Evolutionary conservation across 1,140 invertebrate genomes (phyloP).

Genomic region (Drosophila pallidifrons): DNA sequence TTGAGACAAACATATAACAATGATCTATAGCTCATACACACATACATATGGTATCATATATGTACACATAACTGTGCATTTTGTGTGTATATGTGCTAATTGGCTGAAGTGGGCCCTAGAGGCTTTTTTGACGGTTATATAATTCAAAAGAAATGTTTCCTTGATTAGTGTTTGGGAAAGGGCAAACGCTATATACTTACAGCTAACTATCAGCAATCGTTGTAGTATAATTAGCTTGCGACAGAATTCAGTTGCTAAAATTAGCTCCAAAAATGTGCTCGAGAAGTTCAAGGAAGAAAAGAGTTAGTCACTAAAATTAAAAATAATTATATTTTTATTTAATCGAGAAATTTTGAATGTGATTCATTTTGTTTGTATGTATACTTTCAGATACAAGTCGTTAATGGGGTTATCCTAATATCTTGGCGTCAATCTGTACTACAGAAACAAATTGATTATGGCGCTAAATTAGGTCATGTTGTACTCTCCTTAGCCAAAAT

Average conservation of each 20-base stretch:
- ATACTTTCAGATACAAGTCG: constrained; percentile 91
- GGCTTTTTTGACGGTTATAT: constrained; percentile 19
- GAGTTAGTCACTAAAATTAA: background rate
- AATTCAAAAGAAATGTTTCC: constrained; percentile 11
- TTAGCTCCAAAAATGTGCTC: background rate
- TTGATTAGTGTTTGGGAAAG: constrained; percentile 12
- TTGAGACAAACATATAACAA: constrained; percentile 25
- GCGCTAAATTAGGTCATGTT: constrained; percentile 94
- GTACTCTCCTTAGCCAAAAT: constrained; percentile 93
- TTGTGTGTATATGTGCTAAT: constrained; percentile 10
- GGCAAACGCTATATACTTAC: background rate
- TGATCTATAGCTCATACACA: constrained; percentile 8
- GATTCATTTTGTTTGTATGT: background rate
- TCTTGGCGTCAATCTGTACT: constrained; percentile 94
- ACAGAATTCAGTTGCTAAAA: constrained; percentile 1
- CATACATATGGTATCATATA: background rate
- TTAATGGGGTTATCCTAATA: constrained; percentile 93
- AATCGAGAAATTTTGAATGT: background rate
- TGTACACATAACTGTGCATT: background rate
- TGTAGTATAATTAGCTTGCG: constrained; percentile 17
- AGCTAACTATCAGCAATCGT: constrained; percentile 7
- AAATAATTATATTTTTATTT: background rate
- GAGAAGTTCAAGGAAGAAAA: constrained; percentile 2
- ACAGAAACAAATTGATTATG: constrained; percentile 95
- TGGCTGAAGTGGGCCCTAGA: constrained; percentile 39